Conservation (phyloP, 2,113 vertebrate species). For the Alouatta palliata region DNA sequence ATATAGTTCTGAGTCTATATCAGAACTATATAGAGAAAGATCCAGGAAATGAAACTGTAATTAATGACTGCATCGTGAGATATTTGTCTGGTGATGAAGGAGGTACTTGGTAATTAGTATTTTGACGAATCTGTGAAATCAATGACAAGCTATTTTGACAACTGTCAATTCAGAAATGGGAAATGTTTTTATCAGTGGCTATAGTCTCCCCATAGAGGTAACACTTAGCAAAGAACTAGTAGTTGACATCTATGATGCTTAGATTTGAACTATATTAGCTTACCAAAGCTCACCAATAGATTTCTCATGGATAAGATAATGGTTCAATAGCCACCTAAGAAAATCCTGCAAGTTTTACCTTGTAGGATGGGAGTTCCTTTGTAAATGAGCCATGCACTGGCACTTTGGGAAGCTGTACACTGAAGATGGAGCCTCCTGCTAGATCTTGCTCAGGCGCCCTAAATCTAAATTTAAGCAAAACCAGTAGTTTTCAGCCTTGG, state of each 20-base stretch:
- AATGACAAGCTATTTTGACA: conserved; percentile 58
- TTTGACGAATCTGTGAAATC: conserved; percentile 64
- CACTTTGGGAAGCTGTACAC: not conserved
- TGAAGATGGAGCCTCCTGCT: not conserved
- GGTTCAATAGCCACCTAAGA: not conserved
- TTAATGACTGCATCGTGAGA: conserved; percentile 28
- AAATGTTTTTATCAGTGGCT: conserved; percentile 52
- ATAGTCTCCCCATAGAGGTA: not conserved
- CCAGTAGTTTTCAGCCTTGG: not conserved
- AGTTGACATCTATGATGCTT: not conserved
- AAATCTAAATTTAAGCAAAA: conserved; percentile 48
- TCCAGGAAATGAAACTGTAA: not conserved
- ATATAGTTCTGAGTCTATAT: not conserved
- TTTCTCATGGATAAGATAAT: not conserved
- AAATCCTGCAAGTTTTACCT: not conserved
- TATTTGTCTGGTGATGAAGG: conserved; percentile 29
- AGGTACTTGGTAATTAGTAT: conserved; percentile 56
- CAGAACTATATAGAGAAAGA: not conserved
- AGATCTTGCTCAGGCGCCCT: not conserved
- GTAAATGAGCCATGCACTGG: not conserved
- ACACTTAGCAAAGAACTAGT: not conserved
- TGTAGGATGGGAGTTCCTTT: not conserved
- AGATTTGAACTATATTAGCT: not conserved
- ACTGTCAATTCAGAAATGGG: conserved; percentile 39
- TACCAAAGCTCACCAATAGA: not conserved